Evolutionary conservation across 2,888 invertebrate genomes (phyloP).

Genomic region (Neoitamus cyanurus): DNA sequence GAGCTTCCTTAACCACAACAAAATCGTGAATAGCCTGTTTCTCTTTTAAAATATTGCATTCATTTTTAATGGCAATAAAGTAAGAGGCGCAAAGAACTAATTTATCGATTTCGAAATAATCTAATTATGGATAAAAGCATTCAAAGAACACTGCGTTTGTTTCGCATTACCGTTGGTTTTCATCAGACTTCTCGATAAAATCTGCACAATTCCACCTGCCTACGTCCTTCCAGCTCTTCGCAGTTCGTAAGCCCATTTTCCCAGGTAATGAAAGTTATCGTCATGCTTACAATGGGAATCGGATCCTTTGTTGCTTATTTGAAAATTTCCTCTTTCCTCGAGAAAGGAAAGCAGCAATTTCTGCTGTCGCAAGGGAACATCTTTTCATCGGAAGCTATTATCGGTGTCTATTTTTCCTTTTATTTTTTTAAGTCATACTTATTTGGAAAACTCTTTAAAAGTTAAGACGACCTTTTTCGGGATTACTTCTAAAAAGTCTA

Average conservation of each 20-base stretch:
- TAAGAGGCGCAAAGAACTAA: too few species aligned
- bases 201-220: background rate
- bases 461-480: background rate
- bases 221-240: background rate
- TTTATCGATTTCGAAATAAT: too few species aligned
- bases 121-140: too few species aligned
- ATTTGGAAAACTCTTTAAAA: background rate
- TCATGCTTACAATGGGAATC: background rate
- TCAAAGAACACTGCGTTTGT: too few species aligned
- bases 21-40: too few species aligned
- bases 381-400: background rate
- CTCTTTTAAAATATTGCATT: too few species aligned
- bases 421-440: background rate
- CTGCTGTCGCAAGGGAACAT: background rate
- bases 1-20: too few species aligned
- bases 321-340: background rate
- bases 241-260: background rate
- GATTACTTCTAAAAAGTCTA: background rate
- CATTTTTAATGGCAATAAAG: too few species aligned
- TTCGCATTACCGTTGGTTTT: too few species aligned
- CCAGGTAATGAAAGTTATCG: background rate
- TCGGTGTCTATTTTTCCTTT: background rate
- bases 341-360: background rate
- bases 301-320: background rate
- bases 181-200: too few species aligned